Conservation (phyloP, 2,888 invertebrate species). For the Steinernema scapterisci region DNA sequence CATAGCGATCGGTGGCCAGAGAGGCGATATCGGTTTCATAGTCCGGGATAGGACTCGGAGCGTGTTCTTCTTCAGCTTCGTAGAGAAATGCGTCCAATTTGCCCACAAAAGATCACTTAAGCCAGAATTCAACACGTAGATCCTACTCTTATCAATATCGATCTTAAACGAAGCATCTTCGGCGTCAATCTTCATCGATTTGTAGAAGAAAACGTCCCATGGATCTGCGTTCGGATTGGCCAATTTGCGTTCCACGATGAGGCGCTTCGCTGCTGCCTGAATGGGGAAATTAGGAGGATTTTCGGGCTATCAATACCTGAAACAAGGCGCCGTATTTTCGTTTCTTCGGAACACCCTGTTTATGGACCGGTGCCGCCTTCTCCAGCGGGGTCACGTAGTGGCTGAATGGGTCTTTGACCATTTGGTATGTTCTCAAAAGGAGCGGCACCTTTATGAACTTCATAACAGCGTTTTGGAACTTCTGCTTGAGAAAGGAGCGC, state of each 20-base stretch:
- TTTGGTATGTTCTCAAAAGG: background rate
- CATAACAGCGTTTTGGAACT: conserved; percentile 2
- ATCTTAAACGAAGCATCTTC: conserved; percentile 8
- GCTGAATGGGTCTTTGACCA: background rate
- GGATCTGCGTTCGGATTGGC: conserved; percentile 24
- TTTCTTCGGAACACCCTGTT: background rate
- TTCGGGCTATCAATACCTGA: background rate
- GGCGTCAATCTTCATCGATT: background rate
- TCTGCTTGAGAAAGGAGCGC: background rate
- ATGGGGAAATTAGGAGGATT: too few relatives aligned
- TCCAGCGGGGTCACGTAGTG: background rate
- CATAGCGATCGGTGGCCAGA: conserved; percentile 1
- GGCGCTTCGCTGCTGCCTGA: conserved; percentile 9
- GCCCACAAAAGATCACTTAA: background rate
- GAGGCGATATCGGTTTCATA: conserved; percentile 24
- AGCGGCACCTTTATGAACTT: background rate
- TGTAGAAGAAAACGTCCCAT: conserved; percentile 30
- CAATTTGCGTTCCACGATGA: conserved; percentile 7
- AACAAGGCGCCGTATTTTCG: background rate
- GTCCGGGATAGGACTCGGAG: conserved; percentile 21
- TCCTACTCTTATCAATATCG: conserved; percentile 11
- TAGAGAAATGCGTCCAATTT: conserved; percentile 16
- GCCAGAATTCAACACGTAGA: background rate
- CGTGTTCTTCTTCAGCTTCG: background rate
- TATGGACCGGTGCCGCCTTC: background rate